Evolutionary conservation across 2,888 invertebrate species (phyloP).

Genomic region (Nycteola revayana): DNA sequence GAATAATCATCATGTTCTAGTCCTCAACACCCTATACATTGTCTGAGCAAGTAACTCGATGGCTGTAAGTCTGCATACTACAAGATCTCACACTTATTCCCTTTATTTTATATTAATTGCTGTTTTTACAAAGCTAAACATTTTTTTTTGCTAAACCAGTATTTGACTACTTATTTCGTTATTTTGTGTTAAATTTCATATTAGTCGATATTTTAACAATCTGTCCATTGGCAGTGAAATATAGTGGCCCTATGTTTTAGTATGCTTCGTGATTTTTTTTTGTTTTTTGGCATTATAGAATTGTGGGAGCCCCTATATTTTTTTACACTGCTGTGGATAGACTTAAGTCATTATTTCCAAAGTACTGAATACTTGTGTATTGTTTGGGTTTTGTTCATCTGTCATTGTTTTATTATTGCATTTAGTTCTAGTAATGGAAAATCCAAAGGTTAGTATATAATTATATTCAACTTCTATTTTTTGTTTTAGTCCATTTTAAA

Average conservation of each 20-base stretch:
- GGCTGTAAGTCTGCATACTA: slow-evolving; percentile 82
- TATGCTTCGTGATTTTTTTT: slow-evolving; percentile 58
- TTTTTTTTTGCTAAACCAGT: slow-evolving; percentile 81
- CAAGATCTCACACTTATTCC: slow-evolving; percentile 83
- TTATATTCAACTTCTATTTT: slow-evolving; percentile 48
- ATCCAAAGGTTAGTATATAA: slow-evolving; percentile 81
- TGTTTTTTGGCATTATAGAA: slow-evolving; percentile 57
- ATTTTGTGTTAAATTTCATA: slow-evolving; percentile 74
- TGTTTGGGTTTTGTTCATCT: slow-evolving; percentile 65
- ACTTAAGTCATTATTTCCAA: slow-evolving; percentile 74
- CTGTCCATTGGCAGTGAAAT: slow-evolving; percentile 65
- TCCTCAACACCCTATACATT: slow-evolving; percentile 96
- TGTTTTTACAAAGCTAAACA: slow-evolving; percentile 79
- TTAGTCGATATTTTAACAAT: slow-evolving; percentile 69
- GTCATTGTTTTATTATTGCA: slow-evolving; percentile 72
- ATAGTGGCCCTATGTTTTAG: slow-evolving; percentile 50
- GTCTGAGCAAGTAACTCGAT: slow-evolving; percentile 85
- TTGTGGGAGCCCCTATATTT: slow-evolving; percentile 46
- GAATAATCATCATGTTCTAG: slow-evolving; percentile 99
- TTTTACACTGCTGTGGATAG: slow-evolving; percentile 68
- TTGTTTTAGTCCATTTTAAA: slow-evolving; percentile 50
- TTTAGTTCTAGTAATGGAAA: slow-evolving; percentile 79
- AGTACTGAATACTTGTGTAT: slow-evolving; percentile 73
- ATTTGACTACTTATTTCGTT: slow-evolving; percentile 78
- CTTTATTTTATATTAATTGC: slow-evolving; percentile 80